Base-by-base conservation (phyloP, 2,113 vertebrate genomes). In the Garra rufa region DNA sequence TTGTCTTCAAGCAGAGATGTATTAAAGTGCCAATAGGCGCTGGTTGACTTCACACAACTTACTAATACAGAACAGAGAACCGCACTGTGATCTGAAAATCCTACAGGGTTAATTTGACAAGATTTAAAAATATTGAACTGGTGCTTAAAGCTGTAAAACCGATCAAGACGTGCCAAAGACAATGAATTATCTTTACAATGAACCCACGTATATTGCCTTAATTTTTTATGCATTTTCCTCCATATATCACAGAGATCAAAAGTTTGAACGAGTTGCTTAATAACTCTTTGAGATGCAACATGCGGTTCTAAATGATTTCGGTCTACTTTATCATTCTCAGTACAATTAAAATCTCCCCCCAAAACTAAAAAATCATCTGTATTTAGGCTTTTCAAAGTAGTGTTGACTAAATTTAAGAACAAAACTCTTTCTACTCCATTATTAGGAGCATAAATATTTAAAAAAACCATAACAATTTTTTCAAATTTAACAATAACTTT, bases 21-120 rank as follows among this genome's bases (percentile, higher is more conserved):
- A 21, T 82, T 82, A 55, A 82, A 71, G 52, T 71, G 65, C 28
- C 67, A 71, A 52, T 55, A 82, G 26, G 80, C 80, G 41, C n/a
- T 48, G 0, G 9, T 71, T 73, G 70, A 73, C 6, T 46, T 26
- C 3, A 71, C 41, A 15, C 48, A 17, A 1, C 2, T 48, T 2
- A 74, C 14, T 26, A 26, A 48, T 48, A 74, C 70, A 48, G 70
- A 73, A 46, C 70, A 46, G 48, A 73, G 38, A 73, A 46, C 41
- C 1, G 1, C 70, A 74, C 70, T 48, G 5, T 74, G 43, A 0
- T 48, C 43, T 26, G 71, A 74, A 3, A 26, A 74, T 26, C 43
- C 43, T 48, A 74, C n/a, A 48, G 71, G 43, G 28, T 9, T 74
- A 9, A 48, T 74, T 28, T 15, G 3, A 48, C 71, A 74, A 9